Evolutionary conservation across 1,140 invertebrate genomes (phyloP).

Genomic region (Cataglyphis hispanica): DNA sequence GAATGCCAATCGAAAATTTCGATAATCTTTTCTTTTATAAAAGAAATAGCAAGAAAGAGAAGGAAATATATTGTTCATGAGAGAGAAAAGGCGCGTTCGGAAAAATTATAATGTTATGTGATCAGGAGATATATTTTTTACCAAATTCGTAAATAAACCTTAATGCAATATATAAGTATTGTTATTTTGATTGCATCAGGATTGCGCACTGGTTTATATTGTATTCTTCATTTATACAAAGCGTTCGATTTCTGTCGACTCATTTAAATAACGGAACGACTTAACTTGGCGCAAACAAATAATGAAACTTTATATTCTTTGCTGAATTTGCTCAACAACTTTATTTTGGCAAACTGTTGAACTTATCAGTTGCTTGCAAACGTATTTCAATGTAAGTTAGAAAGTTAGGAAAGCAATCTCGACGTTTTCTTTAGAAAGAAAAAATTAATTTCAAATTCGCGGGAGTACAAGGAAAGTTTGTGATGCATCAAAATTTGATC

Average conservation of each 20-base stretch:
- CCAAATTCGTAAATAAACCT: slow-evolving; percentile 12
- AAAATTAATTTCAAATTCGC: too few species aligned
- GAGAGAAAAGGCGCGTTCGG: neutral
- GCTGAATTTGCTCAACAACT: too few species aligned
- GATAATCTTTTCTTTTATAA: slow-evolving; percentile 20
- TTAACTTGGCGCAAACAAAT: too few species aligned
- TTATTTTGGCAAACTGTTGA: too few species aligned
- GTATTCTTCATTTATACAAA: neutral
- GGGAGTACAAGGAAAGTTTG: too few species aligned
- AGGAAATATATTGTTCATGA: neutral
- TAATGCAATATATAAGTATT: neutral
- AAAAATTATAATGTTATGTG: neutral
- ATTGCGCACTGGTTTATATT: neutral
- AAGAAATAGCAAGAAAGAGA: neutral
- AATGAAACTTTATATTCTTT: too few species aligned
- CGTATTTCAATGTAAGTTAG: too few species aligned
- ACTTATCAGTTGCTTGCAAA: too few species aligned
- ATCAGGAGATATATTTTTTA: neutral
- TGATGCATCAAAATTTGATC: neutral
- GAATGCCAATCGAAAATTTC: neutral
- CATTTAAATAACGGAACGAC: too few species aligned
- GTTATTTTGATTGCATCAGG: neutral
- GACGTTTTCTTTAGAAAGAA: neutral
- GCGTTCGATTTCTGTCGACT: neutral
- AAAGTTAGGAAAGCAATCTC: too few species aligned